Evolutionary conservation across 2,113 vertebrate genomes (phyloP).

Genomic region (Hippolais icterina): DNA sequence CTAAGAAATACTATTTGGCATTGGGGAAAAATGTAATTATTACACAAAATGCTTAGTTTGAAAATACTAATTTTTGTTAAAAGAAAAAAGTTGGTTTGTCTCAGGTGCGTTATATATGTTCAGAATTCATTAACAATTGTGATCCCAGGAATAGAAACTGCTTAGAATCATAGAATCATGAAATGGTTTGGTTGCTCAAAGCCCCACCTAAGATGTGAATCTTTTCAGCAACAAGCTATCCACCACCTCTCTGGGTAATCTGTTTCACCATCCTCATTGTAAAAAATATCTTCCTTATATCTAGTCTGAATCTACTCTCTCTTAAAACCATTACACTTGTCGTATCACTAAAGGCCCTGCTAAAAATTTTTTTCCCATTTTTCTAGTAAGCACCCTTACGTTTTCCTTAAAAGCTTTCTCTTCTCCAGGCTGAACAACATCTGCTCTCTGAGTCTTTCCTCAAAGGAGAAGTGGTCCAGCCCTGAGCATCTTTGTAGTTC

Average conservation of each 20-base stretch:
- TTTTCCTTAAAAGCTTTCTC: background rate
- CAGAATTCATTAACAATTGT: background rate
- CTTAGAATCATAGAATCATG: background rate
- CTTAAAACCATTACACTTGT: background rate
- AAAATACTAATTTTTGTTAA: background rate
- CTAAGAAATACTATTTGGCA: background rate
- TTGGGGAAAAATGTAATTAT: background rate
- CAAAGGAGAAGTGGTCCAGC: background rate
- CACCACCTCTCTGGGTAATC: background rate
- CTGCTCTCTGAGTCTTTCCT: background rate
- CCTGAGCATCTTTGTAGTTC: background rate
- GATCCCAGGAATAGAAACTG: background rate
- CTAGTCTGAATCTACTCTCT: background rate
- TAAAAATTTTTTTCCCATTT: background rate
- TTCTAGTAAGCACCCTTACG: background rate
- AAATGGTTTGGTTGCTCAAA: background rate
- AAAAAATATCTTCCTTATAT: background rate
- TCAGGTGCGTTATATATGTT: accelerated
- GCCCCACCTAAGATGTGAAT: background rate
- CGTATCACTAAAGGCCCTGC: background rate
- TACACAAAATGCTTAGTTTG: background rate
- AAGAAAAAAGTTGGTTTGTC: background rate
- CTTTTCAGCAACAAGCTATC: background rate
- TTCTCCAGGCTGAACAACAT: background rate
- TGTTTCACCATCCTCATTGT: accelerated